A percentile compares a stretch with the other conserved stretches of the same genome.
Evolutionary conservation across 2,797 vertebrate genomes (phyloP).

Genomic region (Clarias pachynema): DNA sequence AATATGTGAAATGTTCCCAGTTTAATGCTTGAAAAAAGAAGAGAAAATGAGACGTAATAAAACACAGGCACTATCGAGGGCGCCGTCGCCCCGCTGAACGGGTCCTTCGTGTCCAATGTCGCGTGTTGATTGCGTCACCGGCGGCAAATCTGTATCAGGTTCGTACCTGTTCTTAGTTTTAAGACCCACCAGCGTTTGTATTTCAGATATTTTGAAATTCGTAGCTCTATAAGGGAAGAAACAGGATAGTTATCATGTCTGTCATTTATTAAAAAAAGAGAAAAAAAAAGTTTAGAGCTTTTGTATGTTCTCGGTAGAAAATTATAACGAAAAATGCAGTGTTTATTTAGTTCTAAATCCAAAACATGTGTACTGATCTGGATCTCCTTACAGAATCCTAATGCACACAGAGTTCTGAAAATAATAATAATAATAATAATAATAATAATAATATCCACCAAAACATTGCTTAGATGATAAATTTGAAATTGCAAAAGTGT

Average conservation of each 20-base stretch:
- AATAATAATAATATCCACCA: not conserved
- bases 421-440: not conserved
- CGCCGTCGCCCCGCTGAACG: constrained; percentile 52
- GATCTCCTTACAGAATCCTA: too few relatives aligned
- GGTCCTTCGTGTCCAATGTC: constrained; percentile 67
- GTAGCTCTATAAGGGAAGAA: too few relatives aligned
- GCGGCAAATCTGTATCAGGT: constrained; percentile 34
- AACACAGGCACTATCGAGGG: constrained; percentile 67
- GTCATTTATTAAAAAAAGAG: too few relatives aligned
- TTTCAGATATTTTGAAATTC: not conserved
- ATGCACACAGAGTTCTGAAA: too few relatives aligned
- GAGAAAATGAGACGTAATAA: not conserved
- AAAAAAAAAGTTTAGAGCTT: not conserved
- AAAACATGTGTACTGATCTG: not conserved
- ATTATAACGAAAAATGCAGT: too few relatives aligned
- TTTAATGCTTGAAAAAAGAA: not conserved
- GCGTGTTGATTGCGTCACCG: constrained; percentile 54
- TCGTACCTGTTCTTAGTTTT: not conserved
- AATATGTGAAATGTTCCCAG: too few relatives aligned
- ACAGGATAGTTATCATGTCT: not conserved
- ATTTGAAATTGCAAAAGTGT: not conserved
- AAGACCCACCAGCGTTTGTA: not conserved
- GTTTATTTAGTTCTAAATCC: not conserved
- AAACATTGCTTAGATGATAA: not conserved
- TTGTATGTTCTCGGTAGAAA: not conserved